A percentile compares a stretch with the other conserved stretches of the same genome.
phyloP scores from a whole-genome alignment of 2,888 invertebrate genomes.

The Drosophila quinaria region DNA sequence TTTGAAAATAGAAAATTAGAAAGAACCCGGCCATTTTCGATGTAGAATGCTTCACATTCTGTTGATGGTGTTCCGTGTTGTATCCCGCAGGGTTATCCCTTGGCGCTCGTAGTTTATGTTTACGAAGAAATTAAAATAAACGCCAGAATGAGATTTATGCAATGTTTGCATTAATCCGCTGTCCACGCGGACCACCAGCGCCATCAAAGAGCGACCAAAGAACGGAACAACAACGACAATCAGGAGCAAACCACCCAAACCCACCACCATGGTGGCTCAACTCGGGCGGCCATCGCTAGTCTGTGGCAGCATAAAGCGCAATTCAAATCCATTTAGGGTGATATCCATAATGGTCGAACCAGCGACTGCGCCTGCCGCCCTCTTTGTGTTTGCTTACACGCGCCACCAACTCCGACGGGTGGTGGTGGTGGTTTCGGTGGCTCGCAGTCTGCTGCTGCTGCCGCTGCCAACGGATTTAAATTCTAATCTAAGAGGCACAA shows the following conservation, averaged over 20 bases:
- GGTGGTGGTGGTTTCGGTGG: conserved; percentile 30
- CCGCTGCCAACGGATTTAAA: conserved; percentile 69
- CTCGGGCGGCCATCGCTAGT: conserved; percentile 42
- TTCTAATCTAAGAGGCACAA: conserved; percentile 75
- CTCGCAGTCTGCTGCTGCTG: conserved; percentile 39
- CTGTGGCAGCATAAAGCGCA: conserved; percentile 55
- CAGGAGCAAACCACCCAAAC: conserved; percentile 32
- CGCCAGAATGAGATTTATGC: conserved; percentile 83
- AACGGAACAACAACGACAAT: conserved; percentile 26
- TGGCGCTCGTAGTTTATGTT: conserved; percentile 80
- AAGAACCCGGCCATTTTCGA: conserved; percentile 35
- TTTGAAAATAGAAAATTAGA: conserved; percentile 41
- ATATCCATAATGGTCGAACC: conserved; percentile 77
- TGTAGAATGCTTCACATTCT: conserved; percentile 32
- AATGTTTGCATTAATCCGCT: conserved; percentile 82
- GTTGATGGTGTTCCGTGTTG: conserved; percentile 12
- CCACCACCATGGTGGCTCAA: conserved; percentile 45
- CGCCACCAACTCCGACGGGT: conserved; percentile 40
- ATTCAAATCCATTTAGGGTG: conserved; percentile 76
- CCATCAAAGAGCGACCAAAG: conserved; percentile 40
- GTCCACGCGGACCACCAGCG: conserved; percentile 55
- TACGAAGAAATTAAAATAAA: conserved; percentile 84
- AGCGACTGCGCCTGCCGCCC: conserved; percentile 56
- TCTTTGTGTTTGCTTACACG: conserved; percentile 62
- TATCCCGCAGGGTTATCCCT: conserved; percentile 63